A percentile compares a stretch with the other conserved stretches of the same genome.
phyloP scores from a whole-genome alignment of 2,113 vertebrate species.

The Anoplopoma fimbria region DNA sequence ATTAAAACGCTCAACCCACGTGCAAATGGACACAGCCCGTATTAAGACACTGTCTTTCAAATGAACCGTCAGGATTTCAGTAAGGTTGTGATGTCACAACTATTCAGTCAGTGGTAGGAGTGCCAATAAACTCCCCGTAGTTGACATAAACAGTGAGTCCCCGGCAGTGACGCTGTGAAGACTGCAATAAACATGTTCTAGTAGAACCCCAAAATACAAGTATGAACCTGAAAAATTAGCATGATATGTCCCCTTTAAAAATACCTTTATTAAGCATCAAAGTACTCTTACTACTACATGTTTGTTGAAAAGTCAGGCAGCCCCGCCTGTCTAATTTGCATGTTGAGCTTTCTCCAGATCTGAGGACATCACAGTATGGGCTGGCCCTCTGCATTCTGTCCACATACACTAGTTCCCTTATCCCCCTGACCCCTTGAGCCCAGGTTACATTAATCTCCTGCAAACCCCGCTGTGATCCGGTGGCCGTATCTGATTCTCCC shows the following conservation, averaged over 20 bases:
- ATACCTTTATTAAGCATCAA: neutral
- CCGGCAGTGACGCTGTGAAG: no score
- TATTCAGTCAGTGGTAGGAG: no score
- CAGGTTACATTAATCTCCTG: constrained; percentile 38
- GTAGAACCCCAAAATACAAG: no score
- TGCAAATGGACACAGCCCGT: no score
- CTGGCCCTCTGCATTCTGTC: neutral
- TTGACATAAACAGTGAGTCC: no score
- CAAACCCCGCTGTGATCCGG: constrained; percentile 48
- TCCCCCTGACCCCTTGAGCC: constrained; percentile 4
- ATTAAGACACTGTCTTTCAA: no score
- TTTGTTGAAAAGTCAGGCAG: neutral
- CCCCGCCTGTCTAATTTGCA: neutral
- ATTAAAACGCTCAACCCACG: no score
- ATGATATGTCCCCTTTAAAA: neutral
- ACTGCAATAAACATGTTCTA: no score
- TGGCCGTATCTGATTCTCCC: constrained; percentile 61
- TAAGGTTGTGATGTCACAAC: no score
- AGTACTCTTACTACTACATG: neutral
- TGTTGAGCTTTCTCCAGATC: neutral
- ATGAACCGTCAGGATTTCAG: no score
- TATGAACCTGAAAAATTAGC: no score
- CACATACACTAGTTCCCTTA: neutral
- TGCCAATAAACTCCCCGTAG: no score
- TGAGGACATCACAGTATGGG: neutral